phyloP scores from a whole-genome alignment of 2,113 vertebrate species.

The Gadus macrocephalus region DNA sequence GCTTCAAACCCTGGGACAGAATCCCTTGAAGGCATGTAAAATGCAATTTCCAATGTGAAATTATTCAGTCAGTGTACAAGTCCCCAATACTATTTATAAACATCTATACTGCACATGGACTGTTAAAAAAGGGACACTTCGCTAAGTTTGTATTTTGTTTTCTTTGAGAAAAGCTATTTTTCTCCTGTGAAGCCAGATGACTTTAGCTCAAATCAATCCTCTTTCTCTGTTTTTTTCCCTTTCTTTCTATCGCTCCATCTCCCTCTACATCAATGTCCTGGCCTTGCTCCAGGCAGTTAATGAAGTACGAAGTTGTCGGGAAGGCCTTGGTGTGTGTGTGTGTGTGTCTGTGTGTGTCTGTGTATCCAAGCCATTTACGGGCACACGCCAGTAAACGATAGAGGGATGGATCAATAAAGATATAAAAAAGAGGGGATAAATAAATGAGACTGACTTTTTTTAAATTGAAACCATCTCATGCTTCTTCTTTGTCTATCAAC shows the following conservation, averaged over 20 bases:
- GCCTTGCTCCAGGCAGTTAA: constrained; percentile 56
- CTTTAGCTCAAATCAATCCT: constrained; percentile 39
- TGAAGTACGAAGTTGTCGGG: constrained; percentile 56
- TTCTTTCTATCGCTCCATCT: constrained; percentile 8
- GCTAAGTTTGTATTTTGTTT: too few species aligned
- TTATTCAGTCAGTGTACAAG: too few species aligned
- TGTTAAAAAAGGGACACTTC: too few species aligned
- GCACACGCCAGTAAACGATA: constrained; percentile 4
- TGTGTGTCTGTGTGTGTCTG: constrained; percentile 14
- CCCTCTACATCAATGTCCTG: constrained; percentile 38
- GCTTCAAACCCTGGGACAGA: too few species aligned
- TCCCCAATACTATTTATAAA: too few species aligned
- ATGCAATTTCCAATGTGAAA: too few species aligned
- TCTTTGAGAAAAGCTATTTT: too few species aligned
- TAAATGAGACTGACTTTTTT: neutral
- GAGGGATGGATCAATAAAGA: constrained; percentile 15
- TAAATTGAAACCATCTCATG: neutral
- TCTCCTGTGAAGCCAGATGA: constrained; percentile 18
- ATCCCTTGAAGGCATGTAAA: too few species aligned
- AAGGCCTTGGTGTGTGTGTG: constrained; percentile 30
- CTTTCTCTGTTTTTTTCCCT: constrained; percentile 2
- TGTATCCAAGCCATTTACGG: constrained; percentile 6
- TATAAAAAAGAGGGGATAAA: neutral
- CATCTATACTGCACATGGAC: too few species aligned
- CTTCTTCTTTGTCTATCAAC: neutral